These are phyloP conservation scores for Temnothorax curvispinosus DNA, from an alignment of 1,140 invertebrate species.

Conservation along the genomic window DNA sequence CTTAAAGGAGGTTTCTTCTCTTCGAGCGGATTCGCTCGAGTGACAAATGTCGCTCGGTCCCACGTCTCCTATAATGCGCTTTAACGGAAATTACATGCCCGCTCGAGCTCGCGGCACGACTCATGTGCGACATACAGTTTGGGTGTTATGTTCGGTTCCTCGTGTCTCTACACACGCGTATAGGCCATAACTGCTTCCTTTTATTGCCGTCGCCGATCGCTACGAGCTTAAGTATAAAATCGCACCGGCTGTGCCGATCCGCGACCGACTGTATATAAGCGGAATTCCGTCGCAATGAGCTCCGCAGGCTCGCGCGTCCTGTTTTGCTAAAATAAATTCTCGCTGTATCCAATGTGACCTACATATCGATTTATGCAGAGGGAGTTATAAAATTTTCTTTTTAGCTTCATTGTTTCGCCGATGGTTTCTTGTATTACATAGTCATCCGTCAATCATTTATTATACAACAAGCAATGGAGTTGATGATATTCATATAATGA, in stretches of 20 bases:
- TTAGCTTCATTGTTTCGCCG: not conserved
- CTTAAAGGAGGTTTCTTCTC: not conserved
- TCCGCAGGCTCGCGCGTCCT: not conserved
- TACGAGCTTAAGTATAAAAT: constrained; percentile 15
- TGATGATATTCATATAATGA: not conserved
- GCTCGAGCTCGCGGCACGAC: not conserved
- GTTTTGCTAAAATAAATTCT: not conserved
- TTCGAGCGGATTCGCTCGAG: not conserved
- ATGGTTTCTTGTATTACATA: not conserved
- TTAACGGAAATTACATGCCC: not conserved
- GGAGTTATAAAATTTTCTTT: not conserved
- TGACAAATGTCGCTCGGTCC: not conserved
- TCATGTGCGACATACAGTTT: not conserved
- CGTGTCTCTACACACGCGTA: not conserved
- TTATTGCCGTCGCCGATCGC: constrained; percentile 26
- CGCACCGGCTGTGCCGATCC: not conserved
- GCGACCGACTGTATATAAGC: not conserved
- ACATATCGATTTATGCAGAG: not conserved
- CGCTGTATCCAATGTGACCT: not conserved
- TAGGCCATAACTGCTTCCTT: constrained; percentile 39
- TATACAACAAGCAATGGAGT: not conserved
- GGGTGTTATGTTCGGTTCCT: not conserved
- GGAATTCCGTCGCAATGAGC: not conserved
- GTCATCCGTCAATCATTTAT: not conserved
- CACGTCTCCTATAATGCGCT: not conserved